Evolutionary conservation across 1,140 invertebrate genomes (phyloP).

Genomic region (Euschistus heros): DNA sequence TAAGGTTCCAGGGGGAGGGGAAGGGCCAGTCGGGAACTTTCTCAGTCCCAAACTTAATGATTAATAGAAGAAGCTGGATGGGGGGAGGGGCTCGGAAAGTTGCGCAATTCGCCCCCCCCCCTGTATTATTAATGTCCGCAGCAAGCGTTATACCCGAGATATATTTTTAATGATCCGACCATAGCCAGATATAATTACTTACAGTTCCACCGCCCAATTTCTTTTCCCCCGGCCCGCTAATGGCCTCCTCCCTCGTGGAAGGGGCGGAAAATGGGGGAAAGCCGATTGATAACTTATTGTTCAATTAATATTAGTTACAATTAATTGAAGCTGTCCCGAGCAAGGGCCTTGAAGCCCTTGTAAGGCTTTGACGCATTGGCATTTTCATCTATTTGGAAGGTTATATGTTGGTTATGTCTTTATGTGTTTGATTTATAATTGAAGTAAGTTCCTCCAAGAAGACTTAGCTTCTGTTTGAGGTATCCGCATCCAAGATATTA

Average conservation of each 20-base stretch:
- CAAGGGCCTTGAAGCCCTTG: background rate
- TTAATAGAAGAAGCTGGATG: no score
- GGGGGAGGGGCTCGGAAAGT: background rate
- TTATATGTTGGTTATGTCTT: no score
- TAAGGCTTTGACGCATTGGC: no score
- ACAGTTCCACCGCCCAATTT: background rate
- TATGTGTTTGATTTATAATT: no score
- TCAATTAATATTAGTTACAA: conserved; percentile 8
- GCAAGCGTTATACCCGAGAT: background rate
- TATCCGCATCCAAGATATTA: no score
- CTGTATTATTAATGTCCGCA: conserved; percentile 6
- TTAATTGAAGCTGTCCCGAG: background rate
- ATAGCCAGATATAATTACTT: conserved; percentile 7
- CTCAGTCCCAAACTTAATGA: conserved; percentile 9
- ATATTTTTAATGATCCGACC: conserved; percentile 10
- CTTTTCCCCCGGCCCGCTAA: background rate
- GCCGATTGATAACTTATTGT: conserved; percentile 7
- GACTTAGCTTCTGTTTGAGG: no score
- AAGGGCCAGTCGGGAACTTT: background rate
- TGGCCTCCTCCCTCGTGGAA: background rate
- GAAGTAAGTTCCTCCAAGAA: no score
- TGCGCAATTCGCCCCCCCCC: conserved; percentile 1
- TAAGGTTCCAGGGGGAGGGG: no score
- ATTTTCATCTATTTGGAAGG: no score
- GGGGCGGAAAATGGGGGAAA: background rate